A percentile compares a stretch with the other conserved stretches of the same genome.
Conservation (phyloP, 2,113 vertebrate genomes). For the Octodon degus region DNA sequence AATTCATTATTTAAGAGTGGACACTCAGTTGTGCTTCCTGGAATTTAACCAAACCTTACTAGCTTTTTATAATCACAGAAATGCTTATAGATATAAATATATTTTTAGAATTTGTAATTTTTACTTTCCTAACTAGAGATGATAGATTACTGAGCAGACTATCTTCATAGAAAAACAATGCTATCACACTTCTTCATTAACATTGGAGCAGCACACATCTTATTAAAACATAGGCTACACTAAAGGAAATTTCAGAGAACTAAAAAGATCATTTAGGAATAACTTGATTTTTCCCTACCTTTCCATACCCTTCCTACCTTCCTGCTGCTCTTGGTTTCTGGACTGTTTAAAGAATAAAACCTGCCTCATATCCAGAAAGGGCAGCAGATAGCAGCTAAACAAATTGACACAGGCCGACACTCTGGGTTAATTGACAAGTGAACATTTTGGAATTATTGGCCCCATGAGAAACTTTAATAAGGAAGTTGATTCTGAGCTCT, state of each 20-base stretch:
- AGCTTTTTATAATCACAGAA: background rate
- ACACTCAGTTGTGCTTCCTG: background rate
- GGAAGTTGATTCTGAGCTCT: conserved; percentile 37
- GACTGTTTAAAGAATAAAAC: background rate
- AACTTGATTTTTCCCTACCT: background rate
- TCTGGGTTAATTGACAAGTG: conserved; percentile 47
- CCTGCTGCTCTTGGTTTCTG: background rate
- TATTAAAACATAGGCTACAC: background rate
- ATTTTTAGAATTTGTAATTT: background rate
- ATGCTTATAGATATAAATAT: background rate
- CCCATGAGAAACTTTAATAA: conserved; percentile 31
- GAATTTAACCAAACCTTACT: background rate
- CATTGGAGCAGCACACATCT: background rate
- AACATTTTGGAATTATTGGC: background rate
- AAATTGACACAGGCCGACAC: background rate
- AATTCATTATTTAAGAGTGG: background rate
- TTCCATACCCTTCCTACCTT: background rate
- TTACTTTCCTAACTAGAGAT: background rate
- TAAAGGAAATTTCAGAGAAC: background rate
- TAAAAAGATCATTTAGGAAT: background rate
- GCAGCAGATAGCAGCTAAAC: background rate
- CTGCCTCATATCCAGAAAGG: background rate
- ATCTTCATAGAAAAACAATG: background rate
- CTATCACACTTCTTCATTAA: background rate
- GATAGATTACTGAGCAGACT: background rate